Evolutionary conservation across 1,140 invertebrate genomes (phyloP).

Genomic region (Pogonomyrmex californicus): DNA sequence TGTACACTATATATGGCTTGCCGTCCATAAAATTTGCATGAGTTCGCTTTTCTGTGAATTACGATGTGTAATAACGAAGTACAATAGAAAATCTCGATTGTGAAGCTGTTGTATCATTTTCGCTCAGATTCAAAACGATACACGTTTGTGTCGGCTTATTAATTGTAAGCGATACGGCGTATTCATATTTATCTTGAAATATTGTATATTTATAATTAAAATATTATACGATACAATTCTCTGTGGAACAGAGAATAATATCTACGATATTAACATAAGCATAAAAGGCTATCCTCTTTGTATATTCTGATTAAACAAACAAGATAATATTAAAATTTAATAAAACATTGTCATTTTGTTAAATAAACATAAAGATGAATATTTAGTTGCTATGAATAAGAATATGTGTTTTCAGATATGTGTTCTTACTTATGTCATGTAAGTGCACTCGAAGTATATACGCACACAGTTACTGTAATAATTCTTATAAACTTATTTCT

Average conservation of each 20-base stretch:
- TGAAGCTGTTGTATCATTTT: slow-evolving; percentile 41
- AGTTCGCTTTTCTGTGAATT: slow-evolving; percentile 28
- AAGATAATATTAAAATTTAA: neutral
- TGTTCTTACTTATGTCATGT: neutral
- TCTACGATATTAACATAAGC: neutral
- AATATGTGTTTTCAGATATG: neutral
- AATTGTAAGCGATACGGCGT: slow-evolving; percentile 5
- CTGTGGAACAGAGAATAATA: neutral
- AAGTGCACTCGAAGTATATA: neutral
- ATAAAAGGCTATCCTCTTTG: neutral
- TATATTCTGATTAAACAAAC: neutral
- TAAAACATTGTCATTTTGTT: slow-evolving; percentile 6
- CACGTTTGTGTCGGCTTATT: slow-evolving; percentile 27
- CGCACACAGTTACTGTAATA: neutral
- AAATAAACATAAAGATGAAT: neutral
- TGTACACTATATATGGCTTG: neutral
- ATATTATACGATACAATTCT: slow-evolving; percentile 13
- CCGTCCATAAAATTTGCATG: slow-evolving; percentile 36
- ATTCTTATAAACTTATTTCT: neutral
- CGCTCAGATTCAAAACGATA: neutral
- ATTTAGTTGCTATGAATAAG: neutral
- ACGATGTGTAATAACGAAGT: slow-evolving; percentile 34
- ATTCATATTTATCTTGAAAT: neutral
- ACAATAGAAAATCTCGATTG: slow-evolving; percentile 46
- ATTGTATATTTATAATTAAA: slow-evolving; percentile 40